These are phyloP conservation scores for Thripadectes ignobilis DNA, from an alignment of 2,797 vertebrate species.

Conservation along the genomic window DNA sequence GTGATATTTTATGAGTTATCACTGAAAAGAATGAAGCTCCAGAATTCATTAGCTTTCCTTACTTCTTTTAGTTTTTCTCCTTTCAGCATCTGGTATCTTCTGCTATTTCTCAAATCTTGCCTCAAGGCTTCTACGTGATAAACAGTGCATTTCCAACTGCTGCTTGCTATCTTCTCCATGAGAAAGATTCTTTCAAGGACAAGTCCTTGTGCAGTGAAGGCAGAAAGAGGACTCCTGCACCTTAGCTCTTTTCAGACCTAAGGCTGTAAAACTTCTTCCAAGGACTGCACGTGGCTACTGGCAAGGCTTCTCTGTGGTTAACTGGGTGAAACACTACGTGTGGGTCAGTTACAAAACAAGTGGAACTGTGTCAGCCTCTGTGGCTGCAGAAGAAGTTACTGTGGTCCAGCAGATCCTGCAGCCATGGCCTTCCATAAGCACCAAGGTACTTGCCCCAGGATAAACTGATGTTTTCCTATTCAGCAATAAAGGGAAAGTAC, in stretches of 20 bases:
- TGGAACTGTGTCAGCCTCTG: background rate
- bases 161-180: background rate
- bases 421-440: too few relatives aligned
- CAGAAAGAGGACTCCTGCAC: fast-evolving
- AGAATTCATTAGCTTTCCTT: background rate
- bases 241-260: background rate
- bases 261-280: background rate
- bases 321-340: fast-evolving
- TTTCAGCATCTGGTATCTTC: background rate
- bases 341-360: background rate
- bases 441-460: background rate
- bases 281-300: background rate
- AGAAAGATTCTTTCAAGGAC: background rate
- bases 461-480: background rate
- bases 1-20: background rate
- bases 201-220: background rate
- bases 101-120: background rate
- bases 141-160: background rate
- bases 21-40: background rate
- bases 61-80: background rate
- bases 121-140: background rate
- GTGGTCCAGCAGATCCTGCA: background rate
- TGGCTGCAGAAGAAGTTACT: background rate
- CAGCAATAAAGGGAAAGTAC: background rate
- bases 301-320: background rate